phyloP scores from a whole-genome alignment of 2,113 vertebrate species.

The Ramphastos sulfuratus region DNA sequence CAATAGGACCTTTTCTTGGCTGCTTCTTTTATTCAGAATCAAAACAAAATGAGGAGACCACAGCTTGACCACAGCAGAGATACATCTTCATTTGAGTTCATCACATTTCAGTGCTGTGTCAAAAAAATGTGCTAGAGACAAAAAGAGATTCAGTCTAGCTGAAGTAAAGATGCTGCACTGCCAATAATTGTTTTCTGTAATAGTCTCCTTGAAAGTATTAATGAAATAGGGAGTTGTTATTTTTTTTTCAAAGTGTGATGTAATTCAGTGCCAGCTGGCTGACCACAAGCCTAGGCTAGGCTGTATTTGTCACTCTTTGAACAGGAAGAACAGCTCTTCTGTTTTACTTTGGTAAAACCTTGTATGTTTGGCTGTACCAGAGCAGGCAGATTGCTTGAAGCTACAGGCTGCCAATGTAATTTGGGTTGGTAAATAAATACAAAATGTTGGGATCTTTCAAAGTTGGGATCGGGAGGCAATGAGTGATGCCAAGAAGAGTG shows the following conservation, averaged over 20 bases:
- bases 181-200: slow-evolving; percentile 14
- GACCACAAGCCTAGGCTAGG: not conserved
- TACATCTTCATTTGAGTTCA: slow-evolving; percentile 21
- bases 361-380: slow-evolving; percentile 24
- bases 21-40: slow-evolving; percentile 8
- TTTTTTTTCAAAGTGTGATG: not conserved
- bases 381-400: slow-evolving; percentile 52
- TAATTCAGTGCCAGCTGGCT: slow-evolving; percentile 22
- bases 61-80: not conserved
- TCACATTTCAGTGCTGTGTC: not conserved
- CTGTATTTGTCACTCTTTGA: not conserved
- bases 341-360: slow-evolving; percentile 39
- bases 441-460: slow-evolving; percentile 47
- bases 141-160: not conserved
- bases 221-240: not conserved
- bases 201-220: slow-evolving; percentile 16
- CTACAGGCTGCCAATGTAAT: slow-evolving; percentile 54
- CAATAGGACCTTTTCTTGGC: not conserved
- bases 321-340: slow-evolving; percentile 12
- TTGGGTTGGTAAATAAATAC: slow-evolving; percentile 65
- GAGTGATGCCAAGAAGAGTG: slow-evolving; percentile 6
- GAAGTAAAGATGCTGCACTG: not conserved
- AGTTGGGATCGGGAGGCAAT: not conserved
- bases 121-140: slow-evolving; percentile 5
- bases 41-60: not conserved